Evolutionary conservation across 1,140 invertebrate genomes (phyloP).

Genomic region (Tigriopus japonicus): DNA sequence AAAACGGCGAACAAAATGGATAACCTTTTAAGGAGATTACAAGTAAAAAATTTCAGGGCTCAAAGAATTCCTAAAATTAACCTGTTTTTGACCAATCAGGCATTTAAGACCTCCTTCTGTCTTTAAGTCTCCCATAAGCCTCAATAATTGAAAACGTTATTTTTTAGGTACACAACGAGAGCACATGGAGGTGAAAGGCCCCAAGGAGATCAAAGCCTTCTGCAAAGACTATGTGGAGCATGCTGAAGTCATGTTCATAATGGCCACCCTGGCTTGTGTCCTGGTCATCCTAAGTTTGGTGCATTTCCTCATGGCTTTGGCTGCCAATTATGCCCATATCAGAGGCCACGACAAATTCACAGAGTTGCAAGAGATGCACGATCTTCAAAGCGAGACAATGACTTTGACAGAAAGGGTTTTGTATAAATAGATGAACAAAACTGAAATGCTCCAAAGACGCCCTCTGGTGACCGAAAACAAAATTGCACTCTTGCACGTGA

Average conservation of each 20-base stretch:
- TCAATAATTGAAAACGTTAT: no score
- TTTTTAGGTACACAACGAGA: constrained; percentile 43
- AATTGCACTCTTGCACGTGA: no score
- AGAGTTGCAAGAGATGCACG: constrained; percentile 42
- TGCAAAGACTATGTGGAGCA: constrained; percentile 83
- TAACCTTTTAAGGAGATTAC: no score
- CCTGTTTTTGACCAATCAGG: no score
- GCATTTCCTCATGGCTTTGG: constrained; percentile 82
- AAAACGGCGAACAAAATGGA: no score
- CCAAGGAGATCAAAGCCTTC: constrained; percentile 58
- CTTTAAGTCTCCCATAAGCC: no score
- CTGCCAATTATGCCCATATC: constrained; percentile 88
- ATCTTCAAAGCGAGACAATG: constrained; percentile 7
- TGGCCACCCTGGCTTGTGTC: constrained; percentile 57
- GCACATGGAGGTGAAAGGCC: constrained; percentile 59
- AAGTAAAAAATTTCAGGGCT: no score
- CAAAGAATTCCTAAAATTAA: no score
- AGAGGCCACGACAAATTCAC: constrained; percentile 80
- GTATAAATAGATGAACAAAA: no score
- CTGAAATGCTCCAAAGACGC: no score
- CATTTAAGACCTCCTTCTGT: no score
- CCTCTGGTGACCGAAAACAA: no score
- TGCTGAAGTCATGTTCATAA: constrained; percentile 67
- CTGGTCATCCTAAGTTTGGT: constrained; percentile 68
- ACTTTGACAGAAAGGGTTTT: constrained; percentile 3